Evolutionary conservation across 2,797 vertebrate species (phyloP).

Genomic region (Parauchenoglanis ngamensis): DNA sequence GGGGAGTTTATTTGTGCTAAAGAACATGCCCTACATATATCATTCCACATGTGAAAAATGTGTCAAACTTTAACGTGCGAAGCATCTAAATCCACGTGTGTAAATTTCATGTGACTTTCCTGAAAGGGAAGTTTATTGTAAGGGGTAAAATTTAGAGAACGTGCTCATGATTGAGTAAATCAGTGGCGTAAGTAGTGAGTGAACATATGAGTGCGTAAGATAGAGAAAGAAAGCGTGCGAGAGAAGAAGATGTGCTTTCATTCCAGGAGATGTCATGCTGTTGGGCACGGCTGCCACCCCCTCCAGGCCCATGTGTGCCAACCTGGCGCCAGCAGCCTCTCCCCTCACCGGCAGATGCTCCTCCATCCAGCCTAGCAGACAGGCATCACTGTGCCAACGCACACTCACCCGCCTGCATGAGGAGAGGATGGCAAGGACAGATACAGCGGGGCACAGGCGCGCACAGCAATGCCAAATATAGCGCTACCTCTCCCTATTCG

Average conservation of each 20-base stretch:
- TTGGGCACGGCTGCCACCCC: conserved; percentile 79
- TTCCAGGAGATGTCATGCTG: conserved; percentile 98
- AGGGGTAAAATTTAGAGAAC: background rate
- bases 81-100: background rate
- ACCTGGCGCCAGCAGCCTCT: conserved; percentile 77
- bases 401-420: conserved; percentile 69
- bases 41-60: background rate
- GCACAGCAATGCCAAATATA: conserved; percentile 68
- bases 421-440: conserved; percentile 63
- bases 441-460: conserved; percentile 67
- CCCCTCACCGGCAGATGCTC: conserved; percentile 92
- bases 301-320: conserved; percentile 63
- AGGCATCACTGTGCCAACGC: conserved; percentile 71
- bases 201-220: conserved; percentile 17
- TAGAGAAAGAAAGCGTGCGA: conserved; percentile 21
- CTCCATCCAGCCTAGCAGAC: conserved; percentile 85
- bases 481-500: conserved; percentile 43
- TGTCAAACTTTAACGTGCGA: background rate
- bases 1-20: too few species aligned
- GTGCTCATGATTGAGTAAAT: conserved; percentile 13
- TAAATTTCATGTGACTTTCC: background rate
- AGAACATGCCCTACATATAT: background rate
- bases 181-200: conserved; percentile 21
- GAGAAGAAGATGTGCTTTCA: conserved; percentile 71
- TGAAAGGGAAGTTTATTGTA: background rate